These are phyloP conservation scores for Andricus grossulariae DNA, from an alignment of 1,140 invertebrate genomes.

Conservation along the genomic window DNA sequence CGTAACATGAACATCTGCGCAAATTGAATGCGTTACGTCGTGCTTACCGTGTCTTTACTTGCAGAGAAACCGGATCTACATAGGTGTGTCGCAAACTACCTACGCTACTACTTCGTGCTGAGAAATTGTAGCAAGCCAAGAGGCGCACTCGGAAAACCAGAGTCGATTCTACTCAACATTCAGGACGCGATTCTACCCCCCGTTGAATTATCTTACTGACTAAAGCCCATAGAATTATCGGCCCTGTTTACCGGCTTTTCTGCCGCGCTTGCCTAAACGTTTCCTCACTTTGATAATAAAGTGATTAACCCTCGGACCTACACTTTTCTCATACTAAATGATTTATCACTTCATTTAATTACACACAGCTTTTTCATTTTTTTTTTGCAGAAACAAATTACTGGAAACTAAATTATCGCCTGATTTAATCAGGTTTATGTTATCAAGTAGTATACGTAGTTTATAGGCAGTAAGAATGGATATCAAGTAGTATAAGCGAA, in stretches of 20 bases:
- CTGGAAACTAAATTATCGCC: too few relatives aligned
- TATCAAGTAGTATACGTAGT: too few relatives aligned
- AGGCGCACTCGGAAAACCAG: background rate
- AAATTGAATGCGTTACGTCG: slow-evolving; percentile 38
- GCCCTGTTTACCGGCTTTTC: slow-evolving; percentile 5
- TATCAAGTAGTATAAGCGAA: too few relatives aligned
- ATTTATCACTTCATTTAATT: too few relatives aligned
- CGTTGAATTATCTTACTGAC: slow-evolving; percentile 40
- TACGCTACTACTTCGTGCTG: background rate
- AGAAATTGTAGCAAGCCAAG: slow-evolving; percentile 6
- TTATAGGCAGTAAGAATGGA: too few relatives aligned
- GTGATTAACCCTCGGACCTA: slow-evolving; percentile 11
- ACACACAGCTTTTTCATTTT: too few relatives aligned
- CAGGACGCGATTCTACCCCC: slow-evolving; percentile 39
- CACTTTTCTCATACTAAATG: background rate
- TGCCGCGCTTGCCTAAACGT: slow-evolving; percentile 5
- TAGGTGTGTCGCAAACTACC: background rate
- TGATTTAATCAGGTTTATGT: too few relatives aligned
- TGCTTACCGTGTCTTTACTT: background rate
- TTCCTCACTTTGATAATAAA: slow-evolving; percentile 3
- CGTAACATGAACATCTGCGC: slow-evolving; percentile 45
- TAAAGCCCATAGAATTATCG: slow-evolving; percentile 36
- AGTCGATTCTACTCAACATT: slow-evolving; percentile 40
- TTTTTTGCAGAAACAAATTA: too few relatives aligned
- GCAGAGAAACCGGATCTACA: slow-evolving; percentile 4